Conservation (phyloP, 2,113 vertebrate genomes). For the Osmerus eperlanus region DNA sequence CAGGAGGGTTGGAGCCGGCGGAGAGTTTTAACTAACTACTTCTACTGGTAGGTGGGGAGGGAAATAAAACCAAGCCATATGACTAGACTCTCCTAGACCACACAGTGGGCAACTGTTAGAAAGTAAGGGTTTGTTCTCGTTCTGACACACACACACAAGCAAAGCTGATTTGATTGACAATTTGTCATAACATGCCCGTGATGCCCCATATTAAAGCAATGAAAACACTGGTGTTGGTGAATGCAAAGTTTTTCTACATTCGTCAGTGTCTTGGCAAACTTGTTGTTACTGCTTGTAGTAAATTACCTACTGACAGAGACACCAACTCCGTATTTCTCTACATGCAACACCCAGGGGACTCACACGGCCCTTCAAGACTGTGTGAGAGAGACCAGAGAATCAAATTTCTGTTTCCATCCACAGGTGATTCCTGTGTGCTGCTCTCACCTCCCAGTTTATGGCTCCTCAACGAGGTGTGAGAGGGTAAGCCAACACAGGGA, state of each 20-base stretch:
- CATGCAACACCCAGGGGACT: background rate
- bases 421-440: background rate
- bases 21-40: background rate
- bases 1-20: background rate
- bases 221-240: conserved; percentile 19
- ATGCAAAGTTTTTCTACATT: conserved; percentile 18
- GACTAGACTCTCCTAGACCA: conserved; percentile 1
- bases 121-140: background rate
- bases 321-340: too few species aligned
- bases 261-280: too few species aligned
- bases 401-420: conserved; percentile 4
- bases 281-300: too few species aligned
- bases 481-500: background rate
- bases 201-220: conserved; percentile 47
- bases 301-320: too few species aligned
- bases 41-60: conserved; percentile 18
- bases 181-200: conserved; percentile 32
- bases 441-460: conserved; percentile 8
- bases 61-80: conserved; percentile 12
- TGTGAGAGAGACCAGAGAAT: background rate
- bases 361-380: background rate
- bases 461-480: conserved; percentile 23
- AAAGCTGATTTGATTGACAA: conserved; percentile 41
- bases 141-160: conserved; percentile 17
- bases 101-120: background rate